Evolutionary conservation across 2,113 vertebrate genomes (phyloP), one percentile per base, ranked within the genome.

Genomic region (Proterorhinus semilunaris): DNA sequence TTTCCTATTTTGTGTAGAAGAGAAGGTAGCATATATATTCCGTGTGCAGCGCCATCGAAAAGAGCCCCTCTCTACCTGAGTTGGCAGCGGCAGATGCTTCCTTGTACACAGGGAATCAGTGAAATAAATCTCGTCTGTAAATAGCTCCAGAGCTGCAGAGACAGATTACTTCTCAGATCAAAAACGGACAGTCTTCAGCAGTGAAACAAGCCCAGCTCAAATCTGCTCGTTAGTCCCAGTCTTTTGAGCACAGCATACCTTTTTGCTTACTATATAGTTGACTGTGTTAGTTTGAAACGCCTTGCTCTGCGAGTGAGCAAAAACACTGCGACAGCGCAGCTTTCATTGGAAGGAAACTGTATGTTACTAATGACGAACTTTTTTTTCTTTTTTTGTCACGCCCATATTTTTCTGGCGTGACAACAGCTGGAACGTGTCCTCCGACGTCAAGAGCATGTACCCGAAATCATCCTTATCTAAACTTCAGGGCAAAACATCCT

Each of bases 71-170:
- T 71, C 75, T 68, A 85, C 83, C 86, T 89, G 83, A 76, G 77
- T 70, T 83, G 68, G 81, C 59, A 83, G 67, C 47, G 76, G 75
- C 81, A 82, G 79, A 82, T 74, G 80, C 69, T 69, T 81, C 81
- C 85, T 81, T 88, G 87, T 87, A 86, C 79, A 86, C 74, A 79
- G 74, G 78, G 76, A 88, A 85, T 84, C 82, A 68, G 80, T 69
- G 76, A 83, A 82, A 85, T 89, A 86, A 86, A 87, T 87, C 82
- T 83, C 71, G 68, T 75, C 81, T 86, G 83, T 84, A 88, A 91
- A 88, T 89, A 89, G 83, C 87, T 86, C 69, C 80, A 78, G 79
- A 81, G 70, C 85, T 67, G 27, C 61, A 81, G 77, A 88, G 82
- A 82, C 71, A 76, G 81, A 83, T 86, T 84, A 86, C 80, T 85